Evolutionary conservation across 2,888 invertebrate species (phyloP).

Genomic region (Meiosimyza platycephala): DNA sequence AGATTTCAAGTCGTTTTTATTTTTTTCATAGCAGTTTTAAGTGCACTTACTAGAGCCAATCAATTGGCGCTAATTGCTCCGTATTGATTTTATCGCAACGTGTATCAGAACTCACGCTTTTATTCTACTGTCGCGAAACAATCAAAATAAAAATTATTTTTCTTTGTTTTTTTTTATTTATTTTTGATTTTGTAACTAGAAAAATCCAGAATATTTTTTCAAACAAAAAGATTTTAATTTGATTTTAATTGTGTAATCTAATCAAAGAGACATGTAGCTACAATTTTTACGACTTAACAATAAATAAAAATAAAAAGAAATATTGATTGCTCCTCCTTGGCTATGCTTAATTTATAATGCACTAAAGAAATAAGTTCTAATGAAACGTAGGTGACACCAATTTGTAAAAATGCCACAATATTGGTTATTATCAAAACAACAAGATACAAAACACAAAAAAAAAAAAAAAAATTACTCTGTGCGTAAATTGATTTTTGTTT

Average conservation of each 20-base stretch:
- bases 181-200: slow-evolving; percentile 17
- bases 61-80: slow-evolving; percentile 16
- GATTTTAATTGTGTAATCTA: slow-evolving; percentile 25
- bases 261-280: slow-evolving; percentile 17
- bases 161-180: not conserved
- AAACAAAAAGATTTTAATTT: slow-evolving; percentile 16
- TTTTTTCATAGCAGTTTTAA: too few relatives aligned
- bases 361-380: too few relatives aligned
- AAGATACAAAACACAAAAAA: too few relatives aligned
- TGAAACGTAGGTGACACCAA: too few relatives aligned
- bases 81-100: slow-evolving; percentile 2
- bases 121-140: not conserved
- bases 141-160: not conserved
- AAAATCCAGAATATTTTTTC: slow-evolving; percentile 20
- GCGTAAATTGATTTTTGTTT: too few relatives aligned
- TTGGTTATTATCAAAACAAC: too few relatives aligned
- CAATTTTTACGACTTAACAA: not conserved
- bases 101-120: not conserved
- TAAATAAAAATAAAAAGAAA: not conserved
- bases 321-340: not conserved
- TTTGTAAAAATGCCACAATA: too few relatives aligned
- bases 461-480: too few relatives aligned
- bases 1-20: too few relatives aligned
- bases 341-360: too few relatives aligned
- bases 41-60: not conserved